Evolutionary conservation across 2,113 vertebrate species (phyloP).

Genomic region (Spea multiplicata): DNA sequence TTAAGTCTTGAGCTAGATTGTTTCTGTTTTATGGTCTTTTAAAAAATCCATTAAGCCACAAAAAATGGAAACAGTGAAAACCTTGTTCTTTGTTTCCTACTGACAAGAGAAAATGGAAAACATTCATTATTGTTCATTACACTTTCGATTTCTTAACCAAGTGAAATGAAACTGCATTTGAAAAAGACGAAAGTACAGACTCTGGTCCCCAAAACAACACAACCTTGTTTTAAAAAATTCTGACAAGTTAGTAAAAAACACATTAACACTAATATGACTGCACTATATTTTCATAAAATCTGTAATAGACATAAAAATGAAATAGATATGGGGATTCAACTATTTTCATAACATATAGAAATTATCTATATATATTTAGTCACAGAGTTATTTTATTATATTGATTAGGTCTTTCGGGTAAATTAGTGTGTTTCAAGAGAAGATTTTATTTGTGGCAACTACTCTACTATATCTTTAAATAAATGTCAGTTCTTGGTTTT

Average conservation of each 20-base stretch:
- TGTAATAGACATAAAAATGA: no score
- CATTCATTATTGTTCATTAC: conserved; percentile 38
- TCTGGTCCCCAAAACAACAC: background rate
- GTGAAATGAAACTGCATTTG: conserved; percentile 8
- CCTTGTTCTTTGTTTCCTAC: conserved; percentile 23
- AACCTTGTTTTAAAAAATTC: background rate
- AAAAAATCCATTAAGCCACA: conserved; percentile 33
- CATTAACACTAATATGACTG: background rate
- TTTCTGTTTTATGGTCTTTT: conserved; percentile 36
- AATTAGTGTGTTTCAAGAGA: no score
- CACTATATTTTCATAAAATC: no score
- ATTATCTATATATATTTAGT: no score
- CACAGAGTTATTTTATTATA: no score
- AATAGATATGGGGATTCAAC: no score
- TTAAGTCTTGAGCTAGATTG: conserved; percentile 34
- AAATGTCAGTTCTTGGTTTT: no score
- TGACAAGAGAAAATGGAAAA: conserved; percentile 29
- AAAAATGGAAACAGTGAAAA: conserved; percentile 8
- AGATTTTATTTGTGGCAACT: no score
- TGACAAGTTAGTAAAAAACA: background rate
- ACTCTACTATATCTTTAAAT: no score
- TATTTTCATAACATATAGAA: no score
- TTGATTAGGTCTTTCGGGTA: no score
- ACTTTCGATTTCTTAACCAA: conserved; percentile 22
- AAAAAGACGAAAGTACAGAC: background rate